Percentiles rank a stretch among this genome's conserved stretches.
Evolutionary conservation across 2,113 vertebrate species (phyloP).

Genomic region (Sakesphorus luctuosus): DNA sequence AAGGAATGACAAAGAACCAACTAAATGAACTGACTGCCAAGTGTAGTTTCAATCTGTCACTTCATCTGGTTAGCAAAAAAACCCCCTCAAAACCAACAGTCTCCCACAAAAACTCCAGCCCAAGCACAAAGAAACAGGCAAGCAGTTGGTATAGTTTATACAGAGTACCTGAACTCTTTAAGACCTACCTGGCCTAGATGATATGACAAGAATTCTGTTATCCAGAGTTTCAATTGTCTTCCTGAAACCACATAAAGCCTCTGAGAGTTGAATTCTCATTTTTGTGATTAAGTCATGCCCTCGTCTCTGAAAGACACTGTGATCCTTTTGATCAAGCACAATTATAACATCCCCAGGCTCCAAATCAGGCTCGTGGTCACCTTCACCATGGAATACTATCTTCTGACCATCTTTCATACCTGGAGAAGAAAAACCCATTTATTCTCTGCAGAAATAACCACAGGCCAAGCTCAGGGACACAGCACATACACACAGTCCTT

Average conservation of each 20-base stretch:
- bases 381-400: constrained; percentile 93
- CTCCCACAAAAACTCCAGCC: not conserved
- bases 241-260: constrained; percentile 93
- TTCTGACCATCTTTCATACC: constrained; percentile 97
- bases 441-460: not conserved
- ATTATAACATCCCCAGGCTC: constrained; percentile 95
- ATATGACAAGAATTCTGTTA: constrained; percentile 84
- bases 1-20: not conserved
- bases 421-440: constrained; percentile 33
- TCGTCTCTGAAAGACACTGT: constrained; percentile 85
- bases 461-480: not conserved
- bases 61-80: not conserved
- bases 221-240: constrained; percentile 88
- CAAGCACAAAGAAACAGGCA: not conserved
- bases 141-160: not conserved
- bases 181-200: constrained; percentile 81
- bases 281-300: constrained; percentile 87
- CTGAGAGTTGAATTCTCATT: constrained; percentile 89
- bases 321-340: constrained; percentile 92
- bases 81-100: rapidly evolving
- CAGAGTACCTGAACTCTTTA: not conserved
- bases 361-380: constrained; percentile 94
- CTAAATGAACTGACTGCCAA: not conserved
- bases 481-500: not conserved
- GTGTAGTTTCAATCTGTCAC: rapidly evolving